These are phyloP conservation scores for Notodonta dromedarius DNA, from an alignment of 2,888 invertebrate species.

Conservation along the genomic window DNA sequence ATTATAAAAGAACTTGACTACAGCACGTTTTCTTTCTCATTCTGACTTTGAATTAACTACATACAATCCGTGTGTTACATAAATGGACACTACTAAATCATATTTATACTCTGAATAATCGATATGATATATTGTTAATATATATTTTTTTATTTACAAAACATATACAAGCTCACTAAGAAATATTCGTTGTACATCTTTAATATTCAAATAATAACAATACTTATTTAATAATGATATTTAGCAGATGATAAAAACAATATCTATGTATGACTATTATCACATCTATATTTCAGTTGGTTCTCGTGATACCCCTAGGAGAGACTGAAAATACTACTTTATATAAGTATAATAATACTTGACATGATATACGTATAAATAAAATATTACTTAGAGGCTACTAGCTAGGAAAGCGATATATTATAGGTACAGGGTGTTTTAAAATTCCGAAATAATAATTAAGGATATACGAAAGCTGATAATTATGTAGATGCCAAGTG, in stretches of 20 bases:
- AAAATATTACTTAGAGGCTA: too few species aligned
- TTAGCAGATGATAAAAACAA: background rate
- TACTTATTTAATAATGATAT: slow-evolving; percentile 16
- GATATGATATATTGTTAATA: slow-evolving; percentile 24
- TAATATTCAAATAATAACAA: slow-evolving; percentile 7
- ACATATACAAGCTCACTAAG: slow-evolving; percentile 37
- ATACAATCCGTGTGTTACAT: background rate
- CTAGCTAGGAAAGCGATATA: too few species aligned
- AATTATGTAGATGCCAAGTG: too few species aligned
- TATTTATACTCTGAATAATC: slow-evolving; percentile 4
- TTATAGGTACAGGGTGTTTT: too few species aligned
- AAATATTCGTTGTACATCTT: slow-evolving; percentile 49
- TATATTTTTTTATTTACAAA: slow-evolving; percentile 18
- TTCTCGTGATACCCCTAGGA: background rate
- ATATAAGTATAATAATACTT: too few species aligned
- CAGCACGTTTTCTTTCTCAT: background rate
- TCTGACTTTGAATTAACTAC: background rate
- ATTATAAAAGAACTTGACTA: too few species aligned
- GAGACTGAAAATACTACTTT: background rate
- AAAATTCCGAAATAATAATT: too few species aligned
- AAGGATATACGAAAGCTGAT: too few species aligned
- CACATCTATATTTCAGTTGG: slow-evolving; percentile 31
- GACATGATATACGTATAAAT: too few species aligned
- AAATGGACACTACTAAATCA: slow-evolving; percentile 8
- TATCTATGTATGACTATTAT: slow-evolving; percentile 36